These are phyloP conservation scores for Cryptoprocta ferox DNA, from an alignment of 2,797 vertebrate genomes.

Conservation along the genomic window DNA sequence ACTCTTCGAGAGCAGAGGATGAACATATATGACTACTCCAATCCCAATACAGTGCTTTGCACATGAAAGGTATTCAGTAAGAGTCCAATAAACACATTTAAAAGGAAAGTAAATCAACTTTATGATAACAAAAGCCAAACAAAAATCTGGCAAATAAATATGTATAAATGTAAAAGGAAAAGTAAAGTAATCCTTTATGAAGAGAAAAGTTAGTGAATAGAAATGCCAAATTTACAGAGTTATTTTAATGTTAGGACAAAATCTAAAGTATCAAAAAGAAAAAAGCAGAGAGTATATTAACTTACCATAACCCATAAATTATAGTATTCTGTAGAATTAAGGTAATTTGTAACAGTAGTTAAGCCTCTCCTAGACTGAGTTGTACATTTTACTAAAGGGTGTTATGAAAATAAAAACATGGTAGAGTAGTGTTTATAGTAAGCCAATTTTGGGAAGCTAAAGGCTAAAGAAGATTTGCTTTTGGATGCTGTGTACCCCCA, in stretches of 20 bases:
- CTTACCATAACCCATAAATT: neutral
- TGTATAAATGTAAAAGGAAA: neutral
- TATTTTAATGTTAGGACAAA: constrained; percentile 46
- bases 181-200: neutral
- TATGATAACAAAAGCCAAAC: neutral
- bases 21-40: neutral
- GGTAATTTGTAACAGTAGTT: neutral
- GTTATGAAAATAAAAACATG: neutral
- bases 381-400: neutral
- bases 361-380: neutral
- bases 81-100: neutral
- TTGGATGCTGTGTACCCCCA: neutral
- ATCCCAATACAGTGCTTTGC: neutral
- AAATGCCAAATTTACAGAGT: neutral
- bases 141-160: neutral
- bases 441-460: neutral
- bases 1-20: neutral
- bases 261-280: constrained; percentile 3
- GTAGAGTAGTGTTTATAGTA: neutral
- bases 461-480: neutral
- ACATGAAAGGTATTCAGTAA: neutral
- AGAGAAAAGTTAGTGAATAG: constrained; percentile 39
- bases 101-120: neutral
- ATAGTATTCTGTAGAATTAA: neutral
- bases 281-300: neutral